A percentile compares a stretch with the other conserved stretches of the same genome.
These are phyloP conservation scores for Mayetiola destructor DNA, from an alignment of 2,888 invertebrate species.

Conservation along the genomic window DNA sequence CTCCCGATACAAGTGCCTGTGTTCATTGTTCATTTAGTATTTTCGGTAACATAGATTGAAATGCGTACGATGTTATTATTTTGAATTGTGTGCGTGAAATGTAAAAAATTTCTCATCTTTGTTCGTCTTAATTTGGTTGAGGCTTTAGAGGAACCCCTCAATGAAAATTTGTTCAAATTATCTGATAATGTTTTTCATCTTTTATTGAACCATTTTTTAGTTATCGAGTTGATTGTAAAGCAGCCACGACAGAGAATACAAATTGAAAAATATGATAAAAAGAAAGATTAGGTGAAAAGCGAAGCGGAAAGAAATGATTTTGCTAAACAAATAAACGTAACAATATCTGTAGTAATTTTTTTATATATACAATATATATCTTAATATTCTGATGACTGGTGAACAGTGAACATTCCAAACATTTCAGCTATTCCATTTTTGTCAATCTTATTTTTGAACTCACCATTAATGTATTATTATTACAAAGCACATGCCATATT, in stretches of 20 bases:
- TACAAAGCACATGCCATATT: no score
- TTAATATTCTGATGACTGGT: no score
- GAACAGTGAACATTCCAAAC: neutral
- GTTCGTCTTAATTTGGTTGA: slow-evolving; percentile 8
- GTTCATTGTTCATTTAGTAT: no score
- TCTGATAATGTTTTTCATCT: slow-evolving; percentile 10
- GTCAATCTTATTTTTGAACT: neutral
- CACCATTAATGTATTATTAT: neutral
- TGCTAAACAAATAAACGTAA: no score
- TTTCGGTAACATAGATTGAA: no score
- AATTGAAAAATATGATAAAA: no score
- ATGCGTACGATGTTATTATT: neutral
- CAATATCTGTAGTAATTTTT: no score
- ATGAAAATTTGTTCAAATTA: slow-evolving; percentile 5
- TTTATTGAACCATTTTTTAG: slow-evolving; percentile 10
- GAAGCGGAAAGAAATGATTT: neutral
- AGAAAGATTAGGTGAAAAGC: no score
- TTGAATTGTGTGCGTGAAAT: neutral
- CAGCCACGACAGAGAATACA: no score
- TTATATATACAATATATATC: no score
- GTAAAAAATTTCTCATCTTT: neutral
- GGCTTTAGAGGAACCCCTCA: neutral
- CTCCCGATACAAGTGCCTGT: no score
- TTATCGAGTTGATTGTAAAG: slow-evolving; percentile 8
- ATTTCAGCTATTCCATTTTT: no score